Evolutionary conservation across 2,797 vertebrate genomes (phyloP).

Genomic region (Apogon hyalosoma): DNA sequence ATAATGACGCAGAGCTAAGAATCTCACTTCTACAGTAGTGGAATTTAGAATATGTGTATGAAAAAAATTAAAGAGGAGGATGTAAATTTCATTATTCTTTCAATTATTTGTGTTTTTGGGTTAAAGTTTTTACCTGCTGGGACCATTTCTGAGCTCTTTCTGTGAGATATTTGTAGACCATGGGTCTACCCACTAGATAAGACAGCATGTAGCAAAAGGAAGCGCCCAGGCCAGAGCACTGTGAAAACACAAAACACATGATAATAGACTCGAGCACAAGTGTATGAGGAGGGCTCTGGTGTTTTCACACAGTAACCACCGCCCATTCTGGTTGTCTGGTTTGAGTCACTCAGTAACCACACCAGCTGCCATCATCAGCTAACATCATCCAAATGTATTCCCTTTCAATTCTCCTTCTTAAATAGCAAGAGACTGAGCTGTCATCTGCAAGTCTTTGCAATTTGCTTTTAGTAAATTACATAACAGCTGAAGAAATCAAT

Average conservation of each 20-base stretch:
- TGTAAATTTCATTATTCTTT: neutral
- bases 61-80: neutral
- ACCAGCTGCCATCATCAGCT: neutral
- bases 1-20: no score
- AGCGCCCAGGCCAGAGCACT: conserved; percentile 98
- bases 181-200: conserved; percentile 94
- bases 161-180: conserved; percentile 97
- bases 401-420: no score
- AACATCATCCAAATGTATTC: neutral
- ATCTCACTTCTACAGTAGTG: no score
- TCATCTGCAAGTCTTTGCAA: no score
- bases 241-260: conserved; percentile 37
- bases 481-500: no score
- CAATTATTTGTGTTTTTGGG: neutral
- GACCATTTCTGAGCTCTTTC: conserved; percentile 97
- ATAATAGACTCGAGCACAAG: neutral
- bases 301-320: conserved; percentile 17
- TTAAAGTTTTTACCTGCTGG: conserved; percentile 88
- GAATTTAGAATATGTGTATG: neutral
- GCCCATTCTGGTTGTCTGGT: neutral
- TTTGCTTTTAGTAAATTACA: no score
- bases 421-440: no score
- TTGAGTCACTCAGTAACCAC: no score
- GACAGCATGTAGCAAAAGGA: conserved; percentile 98
- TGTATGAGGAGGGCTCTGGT: neutral